Conservation (phyloP, 2,797 vertebrate species). For the Acropternis orthonyx region DNA sequence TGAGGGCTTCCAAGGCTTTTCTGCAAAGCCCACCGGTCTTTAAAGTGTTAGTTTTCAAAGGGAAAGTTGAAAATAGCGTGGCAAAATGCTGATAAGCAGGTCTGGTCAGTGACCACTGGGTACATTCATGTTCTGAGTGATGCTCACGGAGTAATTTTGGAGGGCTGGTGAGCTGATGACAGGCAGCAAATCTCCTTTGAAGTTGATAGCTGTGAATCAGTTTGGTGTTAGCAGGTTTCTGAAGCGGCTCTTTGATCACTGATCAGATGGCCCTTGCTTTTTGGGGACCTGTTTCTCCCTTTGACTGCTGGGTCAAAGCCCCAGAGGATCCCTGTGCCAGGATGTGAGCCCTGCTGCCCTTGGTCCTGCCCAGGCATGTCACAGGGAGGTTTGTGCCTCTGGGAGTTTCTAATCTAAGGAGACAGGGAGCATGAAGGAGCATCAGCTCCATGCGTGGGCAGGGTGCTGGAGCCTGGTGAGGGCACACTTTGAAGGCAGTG, state of each 20-base stretch:
- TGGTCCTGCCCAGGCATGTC: background rate
- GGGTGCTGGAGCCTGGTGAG: background rate
- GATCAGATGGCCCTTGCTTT: background rate
- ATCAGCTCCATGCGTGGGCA: background rate
- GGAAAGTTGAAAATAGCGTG: background rate
- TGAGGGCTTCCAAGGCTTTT: background rate
- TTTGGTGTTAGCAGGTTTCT: conserved; percentile 27
- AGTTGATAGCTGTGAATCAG: background rate
- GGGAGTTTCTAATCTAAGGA: background rate
- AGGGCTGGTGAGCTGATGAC: background rate
- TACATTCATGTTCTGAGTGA: background rate
- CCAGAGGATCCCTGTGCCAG: background rate
- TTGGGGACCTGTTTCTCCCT: background rate
- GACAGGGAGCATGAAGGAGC: background rate
- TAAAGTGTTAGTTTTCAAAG: background rate
- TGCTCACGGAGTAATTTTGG: background rate
- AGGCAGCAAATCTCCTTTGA: conserved; percentile 16
- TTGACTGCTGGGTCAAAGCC: rapidly evolving
- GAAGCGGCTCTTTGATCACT: background rate
- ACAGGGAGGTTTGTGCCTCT: background rate
- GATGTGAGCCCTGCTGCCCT: background rate
- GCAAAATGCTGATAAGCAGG: background rate
- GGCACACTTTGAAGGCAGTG: background rate
- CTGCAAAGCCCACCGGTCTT: background rate
- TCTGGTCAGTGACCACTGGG: background rate